phyloP scores from a whole-genome alignment of 92 coral and sea anemone species.

The Chrysogorgia sp. region DNA sequence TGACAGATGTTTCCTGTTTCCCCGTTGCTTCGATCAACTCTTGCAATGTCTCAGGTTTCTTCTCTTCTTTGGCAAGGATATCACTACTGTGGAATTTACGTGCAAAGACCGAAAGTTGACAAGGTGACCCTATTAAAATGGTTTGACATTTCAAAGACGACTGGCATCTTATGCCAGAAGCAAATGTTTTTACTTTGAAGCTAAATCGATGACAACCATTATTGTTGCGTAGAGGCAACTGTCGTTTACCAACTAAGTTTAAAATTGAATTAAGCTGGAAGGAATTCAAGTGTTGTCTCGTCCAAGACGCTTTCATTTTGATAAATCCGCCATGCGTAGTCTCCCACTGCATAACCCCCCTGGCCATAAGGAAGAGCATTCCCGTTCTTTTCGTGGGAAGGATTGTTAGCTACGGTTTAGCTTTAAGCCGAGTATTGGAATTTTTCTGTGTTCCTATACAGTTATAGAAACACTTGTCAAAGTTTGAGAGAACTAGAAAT shows the following conservation, averaged over 20 bases:
- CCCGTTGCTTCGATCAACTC: conserved; percentile 75
- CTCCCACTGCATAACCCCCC: too few species aligned
- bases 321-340: too few species aligned
- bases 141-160: neutral
- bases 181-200: neutral
- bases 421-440: too few species aligned
- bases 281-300: conserved; percentile 2
- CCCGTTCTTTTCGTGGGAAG: too few species aligned
- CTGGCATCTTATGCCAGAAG: neutral
- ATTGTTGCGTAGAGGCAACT: neutral
- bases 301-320: conserved; percentile 22
- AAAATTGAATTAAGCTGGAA: neutral
- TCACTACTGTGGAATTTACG: conserved; percentile 18
- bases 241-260: neutral
- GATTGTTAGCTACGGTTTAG: too few species aligned
- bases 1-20: conserved; percentile 75
- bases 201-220: neutral
- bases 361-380: conserved; percentile 9
- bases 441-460: too few species aligned
- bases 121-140: neutral
- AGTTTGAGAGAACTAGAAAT: too few species aligned
- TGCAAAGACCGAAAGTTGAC: neutral
- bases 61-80: conserved; percentile 2
- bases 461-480: too few species aligned
- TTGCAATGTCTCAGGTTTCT: conserved; percentile 47